Evolutionary conservation across 2,888 invertebrate species (phyloP), one percentile per base, ranked within the genome.

Genomic region (Proisotoma minuta): DNA sequence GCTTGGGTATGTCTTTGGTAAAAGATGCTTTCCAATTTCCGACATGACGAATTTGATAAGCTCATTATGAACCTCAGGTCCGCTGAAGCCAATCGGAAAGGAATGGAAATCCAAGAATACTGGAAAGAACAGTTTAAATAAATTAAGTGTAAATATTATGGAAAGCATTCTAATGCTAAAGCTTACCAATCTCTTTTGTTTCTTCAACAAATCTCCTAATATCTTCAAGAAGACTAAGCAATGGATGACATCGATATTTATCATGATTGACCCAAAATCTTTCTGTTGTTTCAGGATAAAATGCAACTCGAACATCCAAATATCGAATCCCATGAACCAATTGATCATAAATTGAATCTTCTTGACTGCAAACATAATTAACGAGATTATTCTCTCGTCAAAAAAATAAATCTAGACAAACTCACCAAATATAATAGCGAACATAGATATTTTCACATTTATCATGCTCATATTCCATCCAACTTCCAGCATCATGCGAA

Each of bases 271-370:
- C 78, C 84, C 84, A 87, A 76, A 87, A 87, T 68, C 70, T 70
- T 48, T 76, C 65, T 68, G 73, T 63, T 57, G 75, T 68, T 63
- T 60, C 62, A 72, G 77, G 76, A 69, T 84, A 87, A 78, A 85
- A 88, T 63, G 87, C 89, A 68, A 91, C 83, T 72, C 90, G 83
- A 56, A 91, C 82, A 77, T 91, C 91, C 53, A 91, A 79, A 78
- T 89, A 91, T 75, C 91, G 82, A 74, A 90, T 86, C 58, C 91
- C 91, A 76, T 87, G 87, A 0, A 89, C 86, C 22, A 92, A 81
- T 75, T 92, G 91, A 0, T 85, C 84, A 87, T 89, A 91, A 58
- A 91, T 82, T 75, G 85, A 85, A 62, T 88, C 84, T 76, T 91
- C 89, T 77, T 91, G 91, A 40, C 84, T 84, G 52, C 82, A 75